Conservation (phyloP, 2,113 vertebrate genomes). For the Sakesphorus luctuosus region DNA sequence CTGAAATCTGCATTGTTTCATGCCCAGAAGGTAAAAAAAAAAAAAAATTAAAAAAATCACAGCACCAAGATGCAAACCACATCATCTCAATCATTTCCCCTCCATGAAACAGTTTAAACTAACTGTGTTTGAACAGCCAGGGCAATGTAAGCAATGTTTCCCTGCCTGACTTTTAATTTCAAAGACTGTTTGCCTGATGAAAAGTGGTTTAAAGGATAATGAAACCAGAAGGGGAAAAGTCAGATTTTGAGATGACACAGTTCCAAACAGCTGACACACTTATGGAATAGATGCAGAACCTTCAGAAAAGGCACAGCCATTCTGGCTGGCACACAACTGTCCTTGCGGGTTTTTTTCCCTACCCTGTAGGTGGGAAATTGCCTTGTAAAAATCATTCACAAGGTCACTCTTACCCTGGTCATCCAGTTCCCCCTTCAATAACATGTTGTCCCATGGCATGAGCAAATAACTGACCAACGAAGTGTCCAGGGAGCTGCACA, state of each 20-base stretch:
- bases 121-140: background rate
- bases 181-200: background rate
- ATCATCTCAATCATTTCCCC: background rate
- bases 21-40: background rate
- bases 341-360: background rate
- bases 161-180: background rate
- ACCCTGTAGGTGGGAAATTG: background rate
- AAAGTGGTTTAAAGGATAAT: background rate
- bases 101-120: background rate
- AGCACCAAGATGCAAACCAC: background rate
- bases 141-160: background rate
- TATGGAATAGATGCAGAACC: background rate
- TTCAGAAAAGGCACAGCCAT: background rate
- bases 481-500: too few relatives aligned
- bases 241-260: background rate
- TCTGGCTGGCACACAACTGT: background rate
- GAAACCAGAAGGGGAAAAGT: background rate
- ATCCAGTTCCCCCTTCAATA: background rate
- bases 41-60: background rate
- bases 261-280: background rate
- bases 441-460: rapidly evolving
- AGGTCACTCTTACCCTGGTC: background rate
- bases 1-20: background rate
- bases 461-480: background rate
- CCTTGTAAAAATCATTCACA: background rate